Conservation (phyloP, 2,888 invertebrate genomes). For the Petrolisthes manimaculis region DNA sequence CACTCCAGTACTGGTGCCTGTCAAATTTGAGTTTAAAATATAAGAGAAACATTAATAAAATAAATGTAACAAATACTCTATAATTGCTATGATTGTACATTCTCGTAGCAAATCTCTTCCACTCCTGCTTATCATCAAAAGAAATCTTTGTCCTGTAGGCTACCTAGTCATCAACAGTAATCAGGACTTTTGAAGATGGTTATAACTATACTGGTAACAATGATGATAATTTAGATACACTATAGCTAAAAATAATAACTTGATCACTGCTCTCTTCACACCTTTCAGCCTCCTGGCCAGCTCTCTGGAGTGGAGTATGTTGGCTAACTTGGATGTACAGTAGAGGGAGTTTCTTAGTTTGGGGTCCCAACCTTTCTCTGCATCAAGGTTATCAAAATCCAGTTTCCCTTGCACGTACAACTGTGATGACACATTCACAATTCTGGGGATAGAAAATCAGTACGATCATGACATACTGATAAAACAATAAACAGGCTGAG, state of each 20-base stretch:
- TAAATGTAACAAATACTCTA: no score
- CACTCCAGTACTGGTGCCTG: constrained; percentile 76
- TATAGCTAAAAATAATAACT: no score
- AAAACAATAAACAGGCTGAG: background rate
- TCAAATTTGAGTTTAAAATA: constrained; percentile 46
- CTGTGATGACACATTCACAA: constrained; percentile 80
- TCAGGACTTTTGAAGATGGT: no score
- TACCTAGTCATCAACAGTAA: no score
- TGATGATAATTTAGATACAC: no score
- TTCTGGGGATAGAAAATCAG: constrained; percentile 72
- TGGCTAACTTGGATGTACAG: constrained; percentile 83
- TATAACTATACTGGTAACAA: no score
- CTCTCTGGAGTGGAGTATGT: constrained; percentile 79
- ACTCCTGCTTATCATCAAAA: no score
- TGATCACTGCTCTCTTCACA: background rate
- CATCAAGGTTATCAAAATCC: constrained; percentile 75
- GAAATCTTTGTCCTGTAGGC: no score
- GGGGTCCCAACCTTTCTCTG: constrained; percentile 72
- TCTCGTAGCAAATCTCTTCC: no score
- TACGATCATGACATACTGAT: background rate
- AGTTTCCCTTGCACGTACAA: constrained; percentile 80
- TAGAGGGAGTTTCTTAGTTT: constrained; percentile 76
- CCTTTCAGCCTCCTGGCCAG: constrained; percentile 74
- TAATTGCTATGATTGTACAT: no score
- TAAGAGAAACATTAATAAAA: no score